A percentile compares a stretch with the other conserved stretches of the same genome.
Evolutionary conservation across 2,888 invertebrate species (phyloP).

Genomic region (Lamellibrachia satsuma): DNA sequence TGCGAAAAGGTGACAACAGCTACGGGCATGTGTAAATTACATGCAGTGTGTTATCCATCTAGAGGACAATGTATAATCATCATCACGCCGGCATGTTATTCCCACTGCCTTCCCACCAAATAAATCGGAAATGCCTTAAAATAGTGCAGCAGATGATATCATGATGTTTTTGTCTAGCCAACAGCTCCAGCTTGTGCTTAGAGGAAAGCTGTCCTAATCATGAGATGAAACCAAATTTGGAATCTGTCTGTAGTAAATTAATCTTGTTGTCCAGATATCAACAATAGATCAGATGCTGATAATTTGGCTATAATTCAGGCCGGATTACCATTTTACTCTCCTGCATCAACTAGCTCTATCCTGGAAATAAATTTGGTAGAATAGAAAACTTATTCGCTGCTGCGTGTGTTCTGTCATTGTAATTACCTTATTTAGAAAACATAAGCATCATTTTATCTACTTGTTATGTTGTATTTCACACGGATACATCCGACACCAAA

Average conservation of each 20-base stretch:
- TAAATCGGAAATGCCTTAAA: neutral
- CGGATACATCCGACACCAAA: too few species aligned
- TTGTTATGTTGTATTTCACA: too few species aligned
- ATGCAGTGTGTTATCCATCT: neutral
- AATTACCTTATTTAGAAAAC: too few species aligned
- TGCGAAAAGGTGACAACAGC: neutral
- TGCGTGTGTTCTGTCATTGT: too few species aligned
- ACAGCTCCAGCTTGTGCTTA: neutral
- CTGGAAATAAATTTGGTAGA: too few species aligned
- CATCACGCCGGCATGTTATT: neutral
- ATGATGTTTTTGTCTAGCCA: neutral
- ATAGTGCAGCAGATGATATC: constrained; percentile 4
- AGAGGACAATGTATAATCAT: neutral
- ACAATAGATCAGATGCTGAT: neutral
- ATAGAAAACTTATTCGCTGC: too few species aligned
- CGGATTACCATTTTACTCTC: neutral
- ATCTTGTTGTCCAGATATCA: neutral
- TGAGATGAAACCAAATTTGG: neutral
- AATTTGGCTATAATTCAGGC: neutral
- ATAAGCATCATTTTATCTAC: too few species aligned
- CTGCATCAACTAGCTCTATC: neutral
- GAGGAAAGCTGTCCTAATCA: neutral
- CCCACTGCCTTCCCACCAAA: neutral
- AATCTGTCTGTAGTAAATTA: neutral
- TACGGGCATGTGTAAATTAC: neutral